These are phyloP conservation scores for Leptinotarsa tumamoca DNA, from an alignment of 2,888 invertebrate species.

Conservation along the genomic window DNA sequence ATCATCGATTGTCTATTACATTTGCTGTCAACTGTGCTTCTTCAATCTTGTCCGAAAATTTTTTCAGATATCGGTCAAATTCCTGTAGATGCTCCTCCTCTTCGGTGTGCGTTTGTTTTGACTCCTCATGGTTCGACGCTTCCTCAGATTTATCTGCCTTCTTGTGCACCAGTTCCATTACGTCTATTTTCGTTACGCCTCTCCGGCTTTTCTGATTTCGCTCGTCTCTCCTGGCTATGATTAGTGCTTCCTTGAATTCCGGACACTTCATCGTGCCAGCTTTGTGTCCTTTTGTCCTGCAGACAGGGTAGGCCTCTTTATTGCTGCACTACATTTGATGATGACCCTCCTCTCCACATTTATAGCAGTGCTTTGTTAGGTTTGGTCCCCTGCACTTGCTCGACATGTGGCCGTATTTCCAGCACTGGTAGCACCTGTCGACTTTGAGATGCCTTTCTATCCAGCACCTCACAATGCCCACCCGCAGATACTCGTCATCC, in stretches of 20 bases:
- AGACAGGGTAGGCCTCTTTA: no score
- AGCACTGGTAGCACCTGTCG: constrained; percentile 28
- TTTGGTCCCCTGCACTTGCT: constrained; percentile 29
- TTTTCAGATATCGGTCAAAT: background rate
- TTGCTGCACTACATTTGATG: constrained; percentile 24
- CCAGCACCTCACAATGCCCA: constrained; percentile 25
- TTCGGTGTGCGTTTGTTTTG: background rate
- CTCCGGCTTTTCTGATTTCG: background rate
- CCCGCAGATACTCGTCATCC: no score
- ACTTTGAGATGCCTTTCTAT: constrained; percentile 26
- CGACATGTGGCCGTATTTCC: constrained; percentile 27
- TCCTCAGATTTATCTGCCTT: background rate
- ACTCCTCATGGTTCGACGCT: background rate
- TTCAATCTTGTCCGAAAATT: background rate
- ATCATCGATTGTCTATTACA: background rate
- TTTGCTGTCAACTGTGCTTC: background rate
- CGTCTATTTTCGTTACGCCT: background rate
- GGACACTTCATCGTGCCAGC: constrained; percentile 22
- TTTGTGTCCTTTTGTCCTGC: no score
- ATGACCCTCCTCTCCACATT: constrained; percentile 33
- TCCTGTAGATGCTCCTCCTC: no score
- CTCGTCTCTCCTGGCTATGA: background rate
- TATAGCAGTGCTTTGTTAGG: constrained; percentile 25
- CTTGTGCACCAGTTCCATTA: background rate
- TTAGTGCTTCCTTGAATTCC: no score